Base-by-base conservation (phyloP, 2,888 invertebrate genomes). In the Pheosia tremula region DNA sequence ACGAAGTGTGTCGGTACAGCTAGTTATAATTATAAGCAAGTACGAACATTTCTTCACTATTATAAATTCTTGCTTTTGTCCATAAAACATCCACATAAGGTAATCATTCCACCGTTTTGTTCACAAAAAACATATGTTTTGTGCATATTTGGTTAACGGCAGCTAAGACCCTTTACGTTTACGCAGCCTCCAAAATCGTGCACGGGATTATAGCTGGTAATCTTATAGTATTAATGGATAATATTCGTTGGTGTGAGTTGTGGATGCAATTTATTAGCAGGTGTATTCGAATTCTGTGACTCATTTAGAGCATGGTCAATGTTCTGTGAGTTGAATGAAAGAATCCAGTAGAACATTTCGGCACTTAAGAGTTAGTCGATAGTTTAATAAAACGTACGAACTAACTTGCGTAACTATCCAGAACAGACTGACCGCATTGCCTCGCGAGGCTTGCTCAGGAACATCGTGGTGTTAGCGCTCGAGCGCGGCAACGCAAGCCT, bases 231-330 rank as follows among this genome's bases (percentile, higher is more conserved):
- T 64, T 72, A 41, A 74, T 64, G 68, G 66, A 53, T 63, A 59
- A 69, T 50, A 66, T 69, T 78, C 9, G 59, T 57, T 52, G 11
- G 5, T 52, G 8, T 13, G 9, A 24, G 24, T 24, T 52, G 38
- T 54, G 38, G 9, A 38, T 54, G 54, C 66, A 60, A 72, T 67
- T 67, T 60, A 59, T 72, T 62, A 60, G 58, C 70, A 74, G 70
- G 63, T 68, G 67, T 66, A 63, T 61, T 68, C 63, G 57, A 63
- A 63, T 64, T 41, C 61, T 37, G 56, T 70, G 72, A 74, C 66
- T 74, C 75, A 74, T 71, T 56, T 56, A 54, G 52, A 41, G 8
- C 13, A 59, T 71, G 72, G 69, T 73, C 72, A 75, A 56, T 69
- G 67, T n/a, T 69, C 65, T 64, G 7, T 52, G 36, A 24, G 52